These are phyloP conservation scores for Drosophila albomicans DNA, from an alignment of 1,140 invertebrate genomes.

Conservation along the genomic window DNA sequence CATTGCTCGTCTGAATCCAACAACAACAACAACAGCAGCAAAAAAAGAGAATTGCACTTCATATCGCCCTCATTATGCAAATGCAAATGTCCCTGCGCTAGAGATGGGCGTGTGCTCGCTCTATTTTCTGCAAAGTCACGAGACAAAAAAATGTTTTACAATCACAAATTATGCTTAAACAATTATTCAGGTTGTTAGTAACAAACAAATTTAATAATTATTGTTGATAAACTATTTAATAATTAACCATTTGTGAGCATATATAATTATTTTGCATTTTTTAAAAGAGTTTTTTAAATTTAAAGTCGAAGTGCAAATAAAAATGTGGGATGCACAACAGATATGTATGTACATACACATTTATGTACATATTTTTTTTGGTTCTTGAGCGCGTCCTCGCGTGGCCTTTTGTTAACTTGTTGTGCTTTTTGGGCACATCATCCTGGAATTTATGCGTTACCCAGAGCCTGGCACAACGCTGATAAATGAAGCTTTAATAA, in stretches of 20 bases:
- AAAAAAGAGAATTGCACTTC: slow-evolving; percentile 28
- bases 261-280: too few species aligned
- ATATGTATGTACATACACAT: neutral
- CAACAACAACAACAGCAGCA: neutral
- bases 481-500: slow-evolving; percentile 82
- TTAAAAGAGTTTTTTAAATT: too few species aligned
- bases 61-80: slow-evolving; percentile 73
- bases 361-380: neutral
- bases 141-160: neutral
- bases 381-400: slow-evolving; percentile 1
- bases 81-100: slow-evolving; percentile 16
- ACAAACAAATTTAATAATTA: too few species aligned
- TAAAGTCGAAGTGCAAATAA: too few species aligned
- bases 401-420: slow-evolving; percentile 12
- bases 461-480: slow-evolving; percentile 30
- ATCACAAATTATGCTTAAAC: neutral
- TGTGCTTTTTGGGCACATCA: neutral
- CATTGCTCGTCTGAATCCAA: slow-evolving; percentile 15
- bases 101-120: neutral
- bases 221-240: too few species aligned
- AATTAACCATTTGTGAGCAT: too few species aligned
- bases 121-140: neutral
- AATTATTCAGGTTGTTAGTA: neutral
- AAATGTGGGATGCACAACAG: neutral
- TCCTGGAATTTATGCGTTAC: slow-evolving; percentile 66